Evolutionary conservation across 1,140 invertebrate species (phyloP), one percentile per base, ranked within the genome.

Genomic region (Zeugodacus cucurbitae): DNA sequence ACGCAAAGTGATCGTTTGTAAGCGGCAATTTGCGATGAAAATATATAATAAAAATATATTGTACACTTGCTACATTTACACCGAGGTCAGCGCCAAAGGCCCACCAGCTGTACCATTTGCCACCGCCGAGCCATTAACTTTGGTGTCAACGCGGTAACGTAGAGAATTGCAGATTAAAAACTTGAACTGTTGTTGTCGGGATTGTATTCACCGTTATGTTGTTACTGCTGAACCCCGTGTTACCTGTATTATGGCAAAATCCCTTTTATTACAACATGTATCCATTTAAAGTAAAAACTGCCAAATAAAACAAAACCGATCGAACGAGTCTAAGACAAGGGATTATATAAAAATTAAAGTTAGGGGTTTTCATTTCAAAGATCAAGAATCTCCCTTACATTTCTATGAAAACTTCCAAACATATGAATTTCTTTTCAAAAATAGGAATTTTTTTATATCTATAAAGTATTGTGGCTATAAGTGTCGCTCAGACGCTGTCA

Each of bases 1-100:
- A 70, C 32, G 67, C 67, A 70, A 70, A 70, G 67, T 34, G 67
- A 70, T 70, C 67, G 67, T 70, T 70, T 70, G 37, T 17, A 70
- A 70, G 34, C 32, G 34, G 67, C 67, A 41, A 70, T 70, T 70
- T 70, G 62, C 26, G 26, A 10, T 32, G 32, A n/a, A n/a, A n/a
- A n/a, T n/a, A n/a, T n/a, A n/a, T n/a, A n/a, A 22, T 26, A 11
- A 64, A 64, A 64, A 64, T 29, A 64, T 64, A 29, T 64, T 64
- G 62, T 64, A 64, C 26, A 26, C 29, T 64, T 64, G 62, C 26
- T 0, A 17, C 62, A 64, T 64, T 64, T 6, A 29, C 62, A 64
- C 62, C n/a, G 26, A 22, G 4, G 58, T 5, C 20, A 20, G 5
- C 22, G 58, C 58, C 62, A 32, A 6, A 6, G 14, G n/a, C n/a